Evolutionary conservation across 2,797 vertebrate genomes (phyloP), one percentile per base, ranked within the genome.

Genomic region (Triplophysa bombifrons): DNA sequence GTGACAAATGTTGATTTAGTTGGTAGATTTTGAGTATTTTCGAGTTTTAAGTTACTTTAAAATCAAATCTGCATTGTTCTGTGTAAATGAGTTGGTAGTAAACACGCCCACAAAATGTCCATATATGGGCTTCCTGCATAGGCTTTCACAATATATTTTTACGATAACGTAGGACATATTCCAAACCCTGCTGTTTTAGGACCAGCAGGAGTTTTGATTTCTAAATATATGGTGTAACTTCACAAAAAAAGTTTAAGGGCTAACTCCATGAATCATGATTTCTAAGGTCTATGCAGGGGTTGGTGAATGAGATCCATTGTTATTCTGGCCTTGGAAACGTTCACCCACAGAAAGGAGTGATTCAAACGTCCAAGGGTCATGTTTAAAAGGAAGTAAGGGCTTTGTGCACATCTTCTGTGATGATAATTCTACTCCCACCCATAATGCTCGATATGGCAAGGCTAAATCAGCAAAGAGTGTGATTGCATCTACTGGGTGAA

Each of bases 251-350:
- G n/a, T 7, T 41, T 41, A 41, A 41, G 41, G 34, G 1, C 19
- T 17, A 50, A 22, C 53, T 25, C 12, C 55, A 69, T 63, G 20
- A 50, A 73, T 38, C 55, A 64, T 68, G n/a, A 65, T 11, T 48
- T 19, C 22, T 51, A 34, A 27, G 75, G 27, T 34, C 53, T 44
- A 41, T 3, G 11, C n/a, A 60, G 1, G 20, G 12, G 41, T 55
- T 72, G 53, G 51, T 58, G 34, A 72, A 44, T 44, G 14, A 72
- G 53, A 58, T 38, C 13, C 11, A 22, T 17, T 55, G 63, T n/a
- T 17, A 92, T 91, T 91, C 91, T 25, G 20, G 58, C 27, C 27
- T 3, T 9, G 14, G 22, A 51, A 75, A 72, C 12, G 30, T 51
- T 65, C 51, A 76, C 66, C 63, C 65, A 80, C 80, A 55, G 44